Evolutionary conservation across 2,113 vertebrate genomes (phyloP), one percentile per base, ranked within the genome.

Genomic region (Heteronetta atricapilla): DNA sequence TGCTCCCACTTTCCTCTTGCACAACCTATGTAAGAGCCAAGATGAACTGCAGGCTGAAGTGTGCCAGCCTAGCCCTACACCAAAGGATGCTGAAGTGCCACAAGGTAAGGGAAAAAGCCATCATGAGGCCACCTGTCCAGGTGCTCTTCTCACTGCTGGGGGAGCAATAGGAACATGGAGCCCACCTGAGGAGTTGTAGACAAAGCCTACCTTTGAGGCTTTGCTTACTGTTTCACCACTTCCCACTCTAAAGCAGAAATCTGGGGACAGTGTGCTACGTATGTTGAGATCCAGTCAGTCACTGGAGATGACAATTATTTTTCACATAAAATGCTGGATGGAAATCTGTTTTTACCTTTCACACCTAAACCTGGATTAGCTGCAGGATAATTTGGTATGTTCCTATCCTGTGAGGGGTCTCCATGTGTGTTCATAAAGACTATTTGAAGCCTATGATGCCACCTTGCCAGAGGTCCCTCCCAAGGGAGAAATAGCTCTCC

Each of bases 111-210:
- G 33, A 6, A 31, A 5, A 64, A 22, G 8, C 2, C 4, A 1
- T 5, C 8, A 26, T 1, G 4, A 36, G 12, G 21, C 13, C 7
- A 2, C 33, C 55, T 6, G 2, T 8, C 2, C 12, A 3, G 2
- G 20, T 33, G 10, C 5, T 33, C 28, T 67, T 56, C n/a, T 3
- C 2, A 4, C 7, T 38, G 11, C 20, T 6, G 3, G n/a, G 0
- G 1, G 22, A 80, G 20, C 5, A 6, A n/a, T 10, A 42, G 38
- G 38, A 38, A 38, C 38, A 28, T 62, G 13, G 46, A 29, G 2
- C 2, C 13, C 11, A 38, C 22, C 29, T 2, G 14, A 58, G 23
- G 11, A 79, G 3, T 12, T 60, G 42, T 1, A 2, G 44, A 10
- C 29, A 56, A 55, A 74, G 8, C 18, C 12, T 48, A 0, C 23